Base-by-base conservation (phyloP, 2,797 vertebrate species). In the Notoglanidium macrostoma region DNA sequence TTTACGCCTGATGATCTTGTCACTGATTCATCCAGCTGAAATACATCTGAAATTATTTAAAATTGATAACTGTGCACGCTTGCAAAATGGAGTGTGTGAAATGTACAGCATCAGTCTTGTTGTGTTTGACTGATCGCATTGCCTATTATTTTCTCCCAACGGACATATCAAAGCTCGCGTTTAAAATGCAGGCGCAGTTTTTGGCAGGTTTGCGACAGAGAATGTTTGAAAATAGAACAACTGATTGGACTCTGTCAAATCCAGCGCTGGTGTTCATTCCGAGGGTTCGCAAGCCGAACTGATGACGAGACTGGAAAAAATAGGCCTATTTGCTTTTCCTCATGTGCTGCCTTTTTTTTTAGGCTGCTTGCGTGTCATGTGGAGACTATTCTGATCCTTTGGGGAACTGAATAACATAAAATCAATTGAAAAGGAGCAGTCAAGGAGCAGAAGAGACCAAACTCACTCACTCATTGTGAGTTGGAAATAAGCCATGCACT, bases 271-370 rank as follows among this genome's bases (percentile, higher is more conserved):
- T 90, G 92, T 40, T 73, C 89, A 91, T 91, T 92, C 90, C 82
- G 91, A 93, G 90, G 90, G 91, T 89, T 92, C 92, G 90, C 92
- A 90, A 93, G 91, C 93, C 76, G 92, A 94, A 94, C 86, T 95
- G 94, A 95, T 95, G 95, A 96, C 89, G 90, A 44, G 88, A 92
- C 92, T 32, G 77, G 91, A 89, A 93, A 83, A 85, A 79, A 86
- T 59, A 70, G 91, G 93, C 92, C 93, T 90, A 92, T 94, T 93
- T 94, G 94, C 93, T 92, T 93, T 95, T 94, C 92, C 91, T 92
- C 91, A 92, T 89, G 87, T 83, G 90, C 91, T 85, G 88, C 89
- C 87, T 67, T 83, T 85, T 40, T 40, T 40, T 83, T 44, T 79
- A 44, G 73, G 78, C 40, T 61, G 51, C 63, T 70, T 65, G 70